These are phyloP conservation scores for Galleria mellonella DNA, from an alignment of 1,140 invertebrate genomes.

Conservation along the genomic window DNA sequence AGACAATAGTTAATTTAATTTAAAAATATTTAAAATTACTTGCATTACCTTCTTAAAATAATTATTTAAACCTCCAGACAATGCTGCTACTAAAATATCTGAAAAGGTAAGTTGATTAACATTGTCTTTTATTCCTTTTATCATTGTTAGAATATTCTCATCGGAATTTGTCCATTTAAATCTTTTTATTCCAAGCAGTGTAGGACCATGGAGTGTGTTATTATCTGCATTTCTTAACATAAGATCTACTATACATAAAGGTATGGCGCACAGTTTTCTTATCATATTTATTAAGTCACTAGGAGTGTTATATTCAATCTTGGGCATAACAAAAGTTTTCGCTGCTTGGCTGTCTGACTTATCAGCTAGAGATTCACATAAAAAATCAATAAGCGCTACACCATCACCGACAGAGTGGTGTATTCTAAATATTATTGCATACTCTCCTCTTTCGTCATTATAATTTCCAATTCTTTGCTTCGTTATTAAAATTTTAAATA, in stretches of 20 bases:
- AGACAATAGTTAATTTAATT: slow-evolving; percentile 1
- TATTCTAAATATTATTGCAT: slow-evolving; percentile 69
- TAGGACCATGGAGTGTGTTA: slow-evolving; percentile 50
- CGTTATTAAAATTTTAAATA: slow-evolving; percentile 73
- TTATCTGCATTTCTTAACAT: slow-evolving; percentile 50
- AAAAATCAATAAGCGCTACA: slow-evolving; percentile 63
- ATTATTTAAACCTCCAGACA: slow-evolving; percentile 50
- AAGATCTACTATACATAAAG: slow-evolving; percentile 42
- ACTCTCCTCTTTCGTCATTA: slow-evolving; percentile 27
- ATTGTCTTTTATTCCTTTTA: slow-evolving; percentile 55
- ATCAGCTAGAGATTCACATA: slow-evolving; percentile 64
- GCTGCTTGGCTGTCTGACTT: slow-evolving; percentile 13
- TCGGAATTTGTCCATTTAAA: slow-evolving; percentile 53
- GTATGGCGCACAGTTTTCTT: slow-evolving; percentile 32
- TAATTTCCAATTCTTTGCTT: slow-evolving; percentile 37
- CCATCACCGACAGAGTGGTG: slow-evolving; percentile 74
- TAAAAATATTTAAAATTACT: background rate
- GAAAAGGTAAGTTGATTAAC: slow-evolving; percentile 41
- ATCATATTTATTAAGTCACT: slow-evolving; percentile 26
- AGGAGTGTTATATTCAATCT: slow-evolving; percentile 15
- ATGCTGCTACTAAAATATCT: slow-evolving; percentile 51
- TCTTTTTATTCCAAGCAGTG: slow-evolving; percentile 44
- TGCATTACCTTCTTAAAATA: slow-evolving; percentile 51
- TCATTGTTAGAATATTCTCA: slow-evolving; percentile 41
- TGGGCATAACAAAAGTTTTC: slow-evolving; percentile 25